Evolutionary conservation across 2,113 vertebrate species (phyloP), one percentile per base, ranked within the genome.

Genomic region (Corydoras sp.): DNA sequence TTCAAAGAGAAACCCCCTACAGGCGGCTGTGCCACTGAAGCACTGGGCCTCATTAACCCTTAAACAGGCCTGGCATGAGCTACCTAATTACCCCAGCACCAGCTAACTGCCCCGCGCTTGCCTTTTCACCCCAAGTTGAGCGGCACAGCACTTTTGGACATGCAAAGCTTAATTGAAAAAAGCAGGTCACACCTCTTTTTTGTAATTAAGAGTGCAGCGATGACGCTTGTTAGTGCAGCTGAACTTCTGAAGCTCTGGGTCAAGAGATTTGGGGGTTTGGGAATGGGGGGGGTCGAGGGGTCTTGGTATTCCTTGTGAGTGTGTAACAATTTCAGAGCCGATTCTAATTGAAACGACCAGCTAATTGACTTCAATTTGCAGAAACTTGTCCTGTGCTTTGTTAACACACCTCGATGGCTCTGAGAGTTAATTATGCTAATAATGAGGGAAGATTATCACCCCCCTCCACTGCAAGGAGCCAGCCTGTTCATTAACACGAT

Each of bases 401-500:
- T 92, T 93, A 93, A 89, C 93, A 92, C 93, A 90, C 95, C 92
- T 94, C 94, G 93, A 92, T 94, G 93, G 95, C 92, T 93, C 92
- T 90, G 93, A 92, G 95, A 98, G 97, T 98, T 98, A 96, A 98
- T 99, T 98, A 96, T 89, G 92, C 89, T 92, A 98, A 98, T 96
- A 94, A 96, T 53, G 3, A 12, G 51, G 13, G 10, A 3, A 12
- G 13, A 53, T 53, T 53, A 53, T 53, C 3, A 10, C 51, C 51
- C 51, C 51, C 58, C 11, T 0, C n/a, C 92, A 92, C 95, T 93
- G 95, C 91, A 90, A 91, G 90, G 92, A 94, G 89, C 91, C 93
- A 91, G 92, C 89, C 90, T 90, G 92, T 89, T 91, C 91, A 91
- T 93, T 96, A 96, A 92, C 92, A 90, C 93, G 92, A 96, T 96